These are phyloP conservation scores for Dinothrombium tinctorium DNA, from an alignment of 1,140 invertebrate species.

Conservation along the genomic window DNA sequence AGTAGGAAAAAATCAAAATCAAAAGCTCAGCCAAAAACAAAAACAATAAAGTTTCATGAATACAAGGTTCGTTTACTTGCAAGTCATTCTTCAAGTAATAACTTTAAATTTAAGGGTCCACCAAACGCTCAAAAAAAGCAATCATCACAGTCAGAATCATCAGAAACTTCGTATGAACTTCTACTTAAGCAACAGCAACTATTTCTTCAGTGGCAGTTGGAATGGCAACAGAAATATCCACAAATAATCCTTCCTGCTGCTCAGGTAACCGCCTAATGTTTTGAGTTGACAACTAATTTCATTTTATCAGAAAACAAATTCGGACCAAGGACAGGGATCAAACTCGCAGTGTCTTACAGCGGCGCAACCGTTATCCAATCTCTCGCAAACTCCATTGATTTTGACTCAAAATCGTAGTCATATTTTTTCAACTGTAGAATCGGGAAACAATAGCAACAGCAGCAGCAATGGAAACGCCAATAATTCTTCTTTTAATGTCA, in stretches of 20 bases:
- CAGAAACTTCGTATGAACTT: slow-evolving; percentile 69
- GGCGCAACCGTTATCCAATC: no score
- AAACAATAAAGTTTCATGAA: slow-evolving; percentile 91
- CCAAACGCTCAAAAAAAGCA: slow-evolving; percentile 44
- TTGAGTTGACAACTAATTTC: slow-evolving; percentile 17
- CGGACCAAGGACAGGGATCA: not conserved
- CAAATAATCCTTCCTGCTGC: slow-evolving; percentile 31
- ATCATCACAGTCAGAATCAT: slow-evolving; percentile 17
- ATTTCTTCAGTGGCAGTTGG: slow-evolving; percentile 62
- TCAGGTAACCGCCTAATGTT: slow-evolving; percentile 1
- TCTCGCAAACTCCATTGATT: no score
- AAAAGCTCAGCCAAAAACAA: slow-evolving; percentile 51
- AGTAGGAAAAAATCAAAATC: slow-evolving; percentile 67
- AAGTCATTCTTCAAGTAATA: not conserved
- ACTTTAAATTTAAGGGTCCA: slow-evolving; percentile 36
- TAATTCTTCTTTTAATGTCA: not conserved
- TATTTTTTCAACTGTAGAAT: not conserved
- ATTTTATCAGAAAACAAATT: not conserved
- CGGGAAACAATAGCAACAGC: not conserved
- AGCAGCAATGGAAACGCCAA: not conserved
- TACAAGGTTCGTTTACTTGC: slow-evolving; percentile 40
- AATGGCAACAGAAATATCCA: slow-evolving; percentile 53
- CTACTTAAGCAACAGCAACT: slow-evolving; percentile 79
- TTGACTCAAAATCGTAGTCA: not conserved
- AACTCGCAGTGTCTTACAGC: no score